These are phyloP conservation scores for Macaria liturata DNA, from an alignment of 2,888 invertebrate genomes.

Conservation along the genomic window DNA sequence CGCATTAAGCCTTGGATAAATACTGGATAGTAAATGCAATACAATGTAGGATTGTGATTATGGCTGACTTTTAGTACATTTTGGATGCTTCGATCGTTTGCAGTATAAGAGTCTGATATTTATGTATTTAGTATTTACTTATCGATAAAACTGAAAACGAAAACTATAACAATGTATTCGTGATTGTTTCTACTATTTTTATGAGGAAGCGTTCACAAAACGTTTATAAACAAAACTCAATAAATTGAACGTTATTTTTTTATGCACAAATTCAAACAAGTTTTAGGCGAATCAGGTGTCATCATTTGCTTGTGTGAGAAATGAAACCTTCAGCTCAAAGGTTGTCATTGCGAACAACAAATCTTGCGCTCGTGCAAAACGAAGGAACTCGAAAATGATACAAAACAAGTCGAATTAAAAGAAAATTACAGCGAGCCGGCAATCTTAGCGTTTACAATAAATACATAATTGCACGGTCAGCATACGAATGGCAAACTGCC, in stretches of 20 bases:
- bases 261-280: too few species aligned
- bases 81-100: neutral
- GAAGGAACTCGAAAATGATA: conserved; percentile 79
- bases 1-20: conserved; percentile 62
- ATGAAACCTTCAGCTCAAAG: conserved; percentile 4
- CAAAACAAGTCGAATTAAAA: conserved; percentile 81
- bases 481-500: conserved; percentile 51
- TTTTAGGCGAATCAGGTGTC: too few species aligned
- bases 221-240: too few species aligned
- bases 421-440: conserved; percentile 79
- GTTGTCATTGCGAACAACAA: conserved; percentile 51
- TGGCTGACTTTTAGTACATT: conserved; percentile 10
- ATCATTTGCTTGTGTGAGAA: too few species aligned
- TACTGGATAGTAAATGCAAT: conserved; percentile 56
- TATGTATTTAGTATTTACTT: too few species aligned
- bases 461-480: conserved; percentile 82
- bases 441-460: conserved; percentile 83
- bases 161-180: too few species aligned
- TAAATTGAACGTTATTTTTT: too few species aligned
- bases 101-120: too few species aligned
- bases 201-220: too few species aligned
- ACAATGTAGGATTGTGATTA: conserved; percentile 51
- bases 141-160: too few species aligned
- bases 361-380: conserved; percentile 65
- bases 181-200: too few species aligned